phyloP scores from a whole-genome alignment of 1,140 invertebrate species.

The Rhyacophila brunnea region DNA sequence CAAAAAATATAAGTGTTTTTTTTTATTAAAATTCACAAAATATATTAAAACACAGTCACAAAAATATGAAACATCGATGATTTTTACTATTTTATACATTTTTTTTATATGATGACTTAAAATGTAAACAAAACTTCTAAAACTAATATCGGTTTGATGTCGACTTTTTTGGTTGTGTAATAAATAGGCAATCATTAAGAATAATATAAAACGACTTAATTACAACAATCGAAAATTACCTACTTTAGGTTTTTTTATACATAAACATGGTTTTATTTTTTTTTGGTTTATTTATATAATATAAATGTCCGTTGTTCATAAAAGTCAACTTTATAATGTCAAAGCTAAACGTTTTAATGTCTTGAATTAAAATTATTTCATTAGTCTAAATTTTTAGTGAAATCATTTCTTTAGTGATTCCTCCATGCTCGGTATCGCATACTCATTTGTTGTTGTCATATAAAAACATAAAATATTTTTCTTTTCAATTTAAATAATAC shows the following conservation, averaged over 20 bases:
- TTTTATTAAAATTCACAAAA: not conserved
- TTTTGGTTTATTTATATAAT: not conserved
- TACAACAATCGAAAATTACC: constrained; percentile 3
- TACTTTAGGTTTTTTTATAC: not conserved
- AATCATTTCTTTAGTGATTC: not conserved
- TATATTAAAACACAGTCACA: constrained; percentile 14
- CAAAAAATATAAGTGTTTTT: no score
- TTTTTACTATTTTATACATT: not conserved
- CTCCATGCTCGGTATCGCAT: not conserved
- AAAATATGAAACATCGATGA: constrained; percentile 4
- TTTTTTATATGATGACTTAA: not conserved
- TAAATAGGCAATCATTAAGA: not conserved
- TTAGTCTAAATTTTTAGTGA: not conserved
- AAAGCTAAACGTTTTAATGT: not conserved
- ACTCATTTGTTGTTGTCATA: not conserved
- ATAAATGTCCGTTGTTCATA: constrained; percentile 1
- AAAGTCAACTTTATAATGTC: not conserved
- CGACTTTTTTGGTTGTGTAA: not conserved
- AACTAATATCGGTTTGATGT: constrained; percentile 1
- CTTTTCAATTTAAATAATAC: no score
- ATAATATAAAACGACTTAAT: constrained; percentile 8
- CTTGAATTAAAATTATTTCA: not conserved
- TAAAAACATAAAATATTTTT: no score
- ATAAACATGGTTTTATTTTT: not conserved
- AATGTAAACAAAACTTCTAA: not conserved